Base-by-base conservation (phyloP, 2,797 vertebrate species). In the Parauchenoglanis punctatus region DNA sequence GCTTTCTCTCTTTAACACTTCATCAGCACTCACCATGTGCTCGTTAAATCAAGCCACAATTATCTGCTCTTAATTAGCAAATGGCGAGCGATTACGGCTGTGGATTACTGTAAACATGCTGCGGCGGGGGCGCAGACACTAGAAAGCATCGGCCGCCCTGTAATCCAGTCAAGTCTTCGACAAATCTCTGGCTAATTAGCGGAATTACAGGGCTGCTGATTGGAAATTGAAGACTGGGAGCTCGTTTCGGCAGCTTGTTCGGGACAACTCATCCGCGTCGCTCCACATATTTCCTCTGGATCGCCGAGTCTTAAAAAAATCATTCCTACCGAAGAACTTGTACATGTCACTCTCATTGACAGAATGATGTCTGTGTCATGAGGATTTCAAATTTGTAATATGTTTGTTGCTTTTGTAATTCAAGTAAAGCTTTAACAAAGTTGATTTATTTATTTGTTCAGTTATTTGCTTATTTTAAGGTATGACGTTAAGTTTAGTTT, bases 11-110 rank as follows among this genome's bases (percentile, higher is more conserved):
- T 35, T 35, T 86, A 88, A 85, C 91, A 91, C 87, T 92, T 89
- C 89, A 91, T 89, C 91, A 90, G 84, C 84, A 88, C 81, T 61
- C 93, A 93, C 93, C 83, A 75, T 56, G 83, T 75, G 49, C 90
- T 93, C 31, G 63, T 88, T 89, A 93, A 94, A 94, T 87, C 85
- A 85, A 90, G 90, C 94, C 93, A 93, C 93, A 92, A 91, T 90
- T 94, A 95, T 93, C 93, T 93, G 93, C 93, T 94, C 93, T 94
- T 94, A 95, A 96, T 96, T 96, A 96, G 94, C 91, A 94, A 86
- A 90, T 88, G 88, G 87, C 89, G 90, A 91, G 91, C 94, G 94
- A 95, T 95, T 93, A 94, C 92, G 93, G 93, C 92, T 7, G 93
- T 89, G 93, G 92, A 93, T 94, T 94, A 93, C 93, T 92, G 90